Conservation (phyloP, 2,797 vertebrate genomes). For the Clarias pachynema region DNA sequence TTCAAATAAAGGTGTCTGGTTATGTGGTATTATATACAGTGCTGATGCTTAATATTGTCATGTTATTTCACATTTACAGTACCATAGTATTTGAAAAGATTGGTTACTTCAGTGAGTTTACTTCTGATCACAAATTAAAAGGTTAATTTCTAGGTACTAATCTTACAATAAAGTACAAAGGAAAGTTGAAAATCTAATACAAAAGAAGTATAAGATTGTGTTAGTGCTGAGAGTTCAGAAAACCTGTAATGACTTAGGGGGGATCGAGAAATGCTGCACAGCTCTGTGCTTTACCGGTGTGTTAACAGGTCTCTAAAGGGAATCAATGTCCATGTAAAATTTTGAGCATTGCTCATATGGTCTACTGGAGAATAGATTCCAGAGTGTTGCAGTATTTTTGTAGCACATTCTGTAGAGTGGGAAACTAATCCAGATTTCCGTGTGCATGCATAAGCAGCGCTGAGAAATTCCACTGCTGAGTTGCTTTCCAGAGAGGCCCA, state of each 20-base stretch:
- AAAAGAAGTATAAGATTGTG: not conserved
- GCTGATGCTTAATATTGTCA: not conserved
- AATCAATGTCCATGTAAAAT: not conserved
- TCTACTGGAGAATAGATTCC: not conserved
- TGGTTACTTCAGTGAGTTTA: not conserved
- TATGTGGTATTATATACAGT: too few species aligned
- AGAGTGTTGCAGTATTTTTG: not conserved
- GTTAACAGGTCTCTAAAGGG: not conserved
- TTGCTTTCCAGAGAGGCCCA: slow-evolving; percentile 24
- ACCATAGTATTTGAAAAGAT: not conserved
- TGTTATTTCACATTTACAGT: not conserved
- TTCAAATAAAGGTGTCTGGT: slow-evolving; percentile 30
- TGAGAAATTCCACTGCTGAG: slow-evolving; percentile 48
- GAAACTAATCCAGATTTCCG: slow-evolving; percentile 4
- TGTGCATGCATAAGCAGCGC: slow-evolving; percentile 16
- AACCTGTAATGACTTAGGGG: not conserved
- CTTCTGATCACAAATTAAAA: not conserved
- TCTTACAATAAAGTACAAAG: not conserved
- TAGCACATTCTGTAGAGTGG: not conserved
- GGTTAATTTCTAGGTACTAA: not conserved
- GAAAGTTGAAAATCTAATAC: not conserved
- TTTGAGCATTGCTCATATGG: not conserved
- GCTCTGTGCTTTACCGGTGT: not conserved
- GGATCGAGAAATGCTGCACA: not conserved
- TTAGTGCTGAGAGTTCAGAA: not conserved